A percentile compares a stretch with the other conserved stretches of the same genome.
These are phyloP conservation scores for Gymnarchus niloticus DNA, from an alignment of 2,113 vertebrate genomes.

Conservation along the genomic window DNA sequence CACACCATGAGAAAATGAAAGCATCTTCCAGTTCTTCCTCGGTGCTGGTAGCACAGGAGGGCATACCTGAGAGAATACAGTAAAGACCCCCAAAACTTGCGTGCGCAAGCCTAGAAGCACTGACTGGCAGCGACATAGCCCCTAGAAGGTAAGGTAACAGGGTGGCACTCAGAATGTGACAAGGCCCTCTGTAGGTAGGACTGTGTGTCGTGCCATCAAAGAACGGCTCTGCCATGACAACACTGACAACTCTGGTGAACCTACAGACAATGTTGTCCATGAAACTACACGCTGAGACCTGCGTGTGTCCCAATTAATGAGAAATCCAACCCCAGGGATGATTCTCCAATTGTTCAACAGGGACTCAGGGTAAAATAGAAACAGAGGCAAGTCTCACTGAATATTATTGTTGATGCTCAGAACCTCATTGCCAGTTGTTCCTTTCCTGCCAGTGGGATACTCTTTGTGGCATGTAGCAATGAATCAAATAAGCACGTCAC, in stretches of 20 bases:
- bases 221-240: not conserved
- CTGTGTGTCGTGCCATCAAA: not conserved
- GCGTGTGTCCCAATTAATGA: not conserved
- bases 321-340: not conserved
- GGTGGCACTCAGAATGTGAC: not conserved
- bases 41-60: not conserved
- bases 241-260: not conserved
- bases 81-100: slow-evolving; percentile 29
- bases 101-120: slow-evolving; percentile 15
- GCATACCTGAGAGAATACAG: not conserved
- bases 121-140: not conserved
- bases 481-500: too few relatives aligned
- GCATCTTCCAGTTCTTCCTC: not conserved
- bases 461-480: too few relatives aligned
- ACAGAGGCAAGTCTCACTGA: not conserved
- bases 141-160: not conserved
- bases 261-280: not conserved
- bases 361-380: not conserved
- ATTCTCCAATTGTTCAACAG: slow-evolving; percentile 17
- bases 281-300: not conserved
- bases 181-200: not conserved
- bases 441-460: not conserved
- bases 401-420: not conserved
- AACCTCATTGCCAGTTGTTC: not conserved
- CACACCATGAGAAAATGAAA: not conserved